phyloP scores from a whole-genome alignment of 92 coral and sea anemone genomes.

The Phenganax marumi region DNA sequence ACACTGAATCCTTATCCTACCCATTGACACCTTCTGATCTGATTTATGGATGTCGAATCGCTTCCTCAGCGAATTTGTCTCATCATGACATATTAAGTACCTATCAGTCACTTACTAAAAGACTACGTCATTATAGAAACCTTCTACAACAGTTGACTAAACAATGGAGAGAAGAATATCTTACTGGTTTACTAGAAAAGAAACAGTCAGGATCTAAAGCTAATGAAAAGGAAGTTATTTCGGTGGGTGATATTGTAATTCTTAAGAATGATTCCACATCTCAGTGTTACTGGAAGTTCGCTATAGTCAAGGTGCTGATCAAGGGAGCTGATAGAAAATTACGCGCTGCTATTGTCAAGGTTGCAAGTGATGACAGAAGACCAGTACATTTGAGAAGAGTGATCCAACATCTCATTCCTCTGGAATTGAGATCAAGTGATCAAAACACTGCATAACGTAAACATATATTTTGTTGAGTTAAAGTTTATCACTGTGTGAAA shows the following conservation, averaged over 20 bases:
- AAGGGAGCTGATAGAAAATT: neutral
- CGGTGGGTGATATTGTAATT: neutral
- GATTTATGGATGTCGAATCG: conserved; percentile 48
- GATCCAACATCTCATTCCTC: conserved; percentile 24
- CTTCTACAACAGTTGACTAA: conserved; percentile 48
- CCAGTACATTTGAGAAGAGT: neutral
- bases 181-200: conserved; percentile 19
- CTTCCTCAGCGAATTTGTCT: neutral
- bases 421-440: conserved; percentile 6
- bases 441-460: neutral
- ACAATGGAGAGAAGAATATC: conserved; percentile 61
- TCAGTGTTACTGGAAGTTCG: neutral
- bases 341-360: conserved; percentile 4
- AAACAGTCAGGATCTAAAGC: neutral
- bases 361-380: neutral
- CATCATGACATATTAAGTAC: conserved; percentile 54
- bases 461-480: neutral
- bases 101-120: conserved; percentile 48
- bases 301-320: neutral
- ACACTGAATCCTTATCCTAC: conserved; percentile 36
- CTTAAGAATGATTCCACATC: conserved; percentile 1
- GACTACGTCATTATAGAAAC: conserved; percentile 48
- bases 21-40: conserved; percentile 58
- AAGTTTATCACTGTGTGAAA: neutral
- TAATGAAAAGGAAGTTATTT: neutral